Evolutionary conservation across 2,888 invertebrate genomes (phyloP).

Genomic region (Drosophila acutilabella): DNA sequence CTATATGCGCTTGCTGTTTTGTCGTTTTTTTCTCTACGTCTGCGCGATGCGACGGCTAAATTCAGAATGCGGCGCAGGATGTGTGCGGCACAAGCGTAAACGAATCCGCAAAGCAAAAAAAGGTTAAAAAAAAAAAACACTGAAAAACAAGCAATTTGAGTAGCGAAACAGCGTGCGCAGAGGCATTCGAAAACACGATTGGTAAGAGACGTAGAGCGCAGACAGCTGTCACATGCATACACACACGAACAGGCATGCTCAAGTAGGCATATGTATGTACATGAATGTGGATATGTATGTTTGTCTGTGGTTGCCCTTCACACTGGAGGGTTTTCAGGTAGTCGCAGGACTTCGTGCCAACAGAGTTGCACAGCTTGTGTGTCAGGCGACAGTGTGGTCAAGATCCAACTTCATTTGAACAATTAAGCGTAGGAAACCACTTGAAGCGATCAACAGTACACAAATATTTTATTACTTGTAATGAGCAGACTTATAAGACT

Average conservation of each 20-base stretch:
- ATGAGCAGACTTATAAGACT: no score
- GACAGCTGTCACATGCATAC: slow-evolving; percentile 49
- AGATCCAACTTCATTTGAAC: background rate
- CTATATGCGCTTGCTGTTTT: background rate
- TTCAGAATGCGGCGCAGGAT: slow-evolving; percentile 61
- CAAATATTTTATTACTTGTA: no score
- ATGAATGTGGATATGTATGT: background rate
- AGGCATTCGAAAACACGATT: slow-evolving; percentile 42
- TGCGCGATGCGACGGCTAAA: slow-evolving; percentile 62
- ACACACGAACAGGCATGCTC: background rate
- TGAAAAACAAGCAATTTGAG: slow-evolving; percentile 27
- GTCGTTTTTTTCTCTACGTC: slow-evolving; percentile 50
- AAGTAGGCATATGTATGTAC: background rate
- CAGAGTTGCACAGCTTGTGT: slow-evolving; percentile 42
- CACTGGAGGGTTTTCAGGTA: slow-evolving; percentile 47
- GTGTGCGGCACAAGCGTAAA: slow-evolving; percentile 11
- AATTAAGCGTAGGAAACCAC: background rate
- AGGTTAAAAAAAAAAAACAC: background rate
- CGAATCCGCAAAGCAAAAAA: slow-evolving; percentile 9
- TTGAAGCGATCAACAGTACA: background rate
- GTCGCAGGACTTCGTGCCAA: slow-evolving; percentile 15
- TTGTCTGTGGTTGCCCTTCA: slow-evolving; percentile 47
- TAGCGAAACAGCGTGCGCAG: slow-evolving; percentile 69
- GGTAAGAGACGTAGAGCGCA: slow-evolving; percentile 21
- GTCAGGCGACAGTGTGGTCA: slow-evolving; percentile 51